phyloP scores from a whole-genome alignment of 2,113 vertebrate genomes.

The Varanus salvator region DNA sequence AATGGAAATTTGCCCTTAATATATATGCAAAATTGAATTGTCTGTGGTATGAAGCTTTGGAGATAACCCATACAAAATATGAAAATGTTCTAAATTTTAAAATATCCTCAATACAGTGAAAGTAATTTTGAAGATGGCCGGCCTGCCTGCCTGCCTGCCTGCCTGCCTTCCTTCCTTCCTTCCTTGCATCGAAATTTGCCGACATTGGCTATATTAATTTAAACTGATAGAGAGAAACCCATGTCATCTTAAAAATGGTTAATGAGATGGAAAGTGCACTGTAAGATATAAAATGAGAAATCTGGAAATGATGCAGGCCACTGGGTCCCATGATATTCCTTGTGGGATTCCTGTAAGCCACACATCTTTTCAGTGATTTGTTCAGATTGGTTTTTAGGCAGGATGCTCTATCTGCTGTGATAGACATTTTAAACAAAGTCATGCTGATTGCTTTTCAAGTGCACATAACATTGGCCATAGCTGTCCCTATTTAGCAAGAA shows the following conservation, averaged over 20 bases:
- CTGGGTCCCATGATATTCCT: conserved; percentile 19
- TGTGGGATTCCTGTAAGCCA: conserved; percentile 35
- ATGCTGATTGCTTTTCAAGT: not conserved
- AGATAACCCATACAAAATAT: conserved; percentile 73
- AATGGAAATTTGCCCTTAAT: conserved; percentile 74
- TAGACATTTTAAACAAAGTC: conserved; percentile 34
- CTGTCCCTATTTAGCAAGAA: not conserved
- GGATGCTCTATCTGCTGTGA: conserved; percentile 17
- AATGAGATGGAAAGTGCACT: conserved; percentile 66
- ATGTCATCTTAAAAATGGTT: conserved; percentile 63
- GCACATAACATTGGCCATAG: not conserved
- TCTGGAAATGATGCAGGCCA: conserved; percentile 41
- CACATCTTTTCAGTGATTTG: conserved; percentile 1
- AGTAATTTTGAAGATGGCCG: conserved; percentile 65
- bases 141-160: not conserved
- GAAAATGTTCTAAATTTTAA: conserved; percentile 74
- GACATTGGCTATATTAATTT: conserved; percentile 71
- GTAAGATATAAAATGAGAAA: conserved; percentile 49
- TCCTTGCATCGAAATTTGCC: conserved; percentile 60
- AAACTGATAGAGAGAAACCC: conserved; percentile 61
- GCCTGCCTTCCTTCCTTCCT: not conserved
- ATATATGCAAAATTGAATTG: conserved; percentile 75
- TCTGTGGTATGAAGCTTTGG: conserved; percentile 71
- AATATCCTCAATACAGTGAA: conserved; percentile 62
- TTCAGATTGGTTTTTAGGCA: conserved; percentile 24